These are phyloP conservation scores for Mionectes olivaceus DNA, from an alignment of 2,797 vertebrate species.

Conservation along the genomic window DNA sequence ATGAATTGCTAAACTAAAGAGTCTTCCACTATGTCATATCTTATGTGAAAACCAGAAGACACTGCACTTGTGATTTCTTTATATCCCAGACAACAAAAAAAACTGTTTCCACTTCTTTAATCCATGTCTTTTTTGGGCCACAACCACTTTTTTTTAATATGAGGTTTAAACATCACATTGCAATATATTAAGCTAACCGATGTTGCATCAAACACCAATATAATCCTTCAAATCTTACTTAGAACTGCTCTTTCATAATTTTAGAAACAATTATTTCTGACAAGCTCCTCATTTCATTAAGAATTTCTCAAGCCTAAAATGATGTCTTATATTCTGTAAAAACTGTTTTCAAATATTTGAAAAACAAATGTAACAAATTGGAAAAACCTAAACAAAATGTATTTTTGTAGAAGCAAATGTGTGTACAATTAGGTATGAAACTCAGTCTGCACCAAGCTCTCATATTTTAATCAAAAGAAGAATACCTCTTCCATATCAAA, in stretches of 20 bases:
- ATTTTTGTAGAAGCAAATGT: background rate
- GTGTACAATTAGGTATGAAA: background rate
- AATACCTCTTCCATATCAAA: background rate
- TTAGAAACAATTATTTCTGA: background rate
- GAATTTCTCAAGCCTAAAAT: background rate
- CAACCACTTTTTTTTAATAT: background rate
- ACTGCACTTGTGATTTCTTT: background rate
- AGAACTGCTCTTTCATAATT: background rate
- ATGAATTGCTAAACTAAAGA: background rate
- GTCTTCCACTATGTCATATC: background rate
- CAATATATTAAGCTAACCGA: background rate
- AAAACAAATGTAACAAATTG: no score
- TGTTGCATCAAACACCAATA: background rate
- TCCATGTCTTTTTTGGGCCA: background rate
- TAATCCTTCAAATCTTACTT: background rate
- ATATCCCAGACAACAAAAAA: background rate
- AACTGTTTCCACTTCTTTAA: background rate
- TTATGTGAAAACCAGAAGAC: background rate
- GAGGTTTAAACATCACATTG: background rate
- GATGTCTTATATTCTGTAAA: background rate
- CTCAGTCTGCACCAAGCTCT: background rate
- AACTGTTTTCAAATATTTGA: background rate
- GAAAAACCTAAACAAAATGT: background rate
- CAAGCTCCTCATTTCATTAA: background rate
- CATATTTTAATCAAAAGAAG: background rate